These are phyloP conservation scores for Muntiacus muntjak DNA, from an alignment of 2,113 vertebrate species.

Conservation along the genomic window DNA sequence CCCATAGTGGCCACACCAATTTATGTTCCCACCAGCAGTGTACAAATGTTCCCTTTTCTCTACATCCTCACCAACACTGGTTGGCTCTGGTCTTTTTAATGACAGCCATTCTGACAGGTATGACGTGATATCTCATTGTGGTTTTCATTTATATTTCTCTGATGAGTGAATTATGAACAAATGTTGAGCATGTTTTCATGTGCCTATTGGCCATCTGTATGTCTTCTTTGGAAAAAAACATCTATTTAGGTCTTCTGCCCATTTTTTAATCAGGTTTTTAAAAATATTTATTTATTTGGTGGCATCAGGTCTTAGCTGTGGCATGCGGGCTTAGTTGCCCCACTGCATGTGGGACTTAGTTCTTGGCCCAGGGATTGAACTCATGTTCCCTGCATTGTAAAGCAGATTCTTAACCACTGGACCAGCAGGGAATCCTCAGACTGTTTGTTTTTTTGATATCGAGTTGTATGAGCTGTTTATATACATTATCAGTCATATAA, in stretches of 20 bases:
- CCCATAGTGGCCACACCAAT: background rate
- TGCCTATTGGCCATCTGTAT: background rate
- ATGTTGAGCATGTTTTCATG: background rate
- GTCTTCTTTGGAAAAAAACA: background rate
- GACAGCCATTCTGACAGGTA: background rate
- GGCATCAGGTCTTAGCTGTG: background rate
- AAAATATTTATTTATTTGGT: background rate
- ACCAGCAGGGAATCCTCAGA: background rate
- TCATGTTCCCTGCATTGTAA: background rate
- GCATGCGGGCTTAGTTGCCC: background rate
- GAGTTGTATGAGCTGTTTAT: background rate
- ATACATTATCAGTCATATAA: background rate
- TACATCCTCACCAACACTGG: background rate
- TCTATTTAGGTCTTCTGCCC: background rate
- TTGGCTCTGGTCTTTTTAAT: background rate
- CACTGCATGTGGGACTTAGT: background rate
- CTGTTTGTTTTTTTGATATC: background rate
- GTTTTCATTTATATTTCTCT: background rate
- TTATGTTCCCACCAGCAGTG: background rate
- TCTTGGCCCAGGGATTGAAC: background rate
- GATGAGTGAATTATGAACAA: background rate
- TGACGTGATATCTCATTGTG: background rate
- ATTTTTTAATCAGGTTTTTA: background rate
- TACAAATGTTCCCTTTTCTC: background rate
- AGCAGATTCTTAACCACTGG: background rate